A percentile compares a stretch with the other conserved stretches of the same genome.
These are phyloP conservation scores for Zoroaster sp. DNA, from an alignment of 53 echinoderm and acorn worm genomes.

Conservation along the genomic window DNA sequence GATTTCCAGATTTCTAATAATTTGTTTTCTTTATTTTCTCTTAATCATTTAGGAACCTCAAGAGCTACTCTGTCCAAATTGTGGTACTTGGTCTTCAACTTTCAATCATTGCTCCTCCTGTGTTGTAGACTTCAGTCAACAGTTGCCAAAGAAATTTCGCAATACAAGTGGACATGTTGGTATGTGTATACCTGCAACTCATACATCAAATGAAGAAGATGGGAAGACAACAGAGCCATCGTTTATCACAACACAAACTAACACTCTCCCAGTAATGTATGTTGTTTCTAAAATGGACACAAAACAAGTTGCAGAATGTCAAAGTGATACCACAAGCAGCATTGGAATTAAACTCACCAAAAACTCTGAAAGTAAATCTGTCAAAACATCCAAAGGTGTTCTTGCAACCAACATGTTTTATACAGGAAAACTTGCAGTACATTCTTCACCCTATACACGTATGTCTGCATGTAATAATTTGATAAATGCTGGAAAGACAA, in stretches of 20 bases:
- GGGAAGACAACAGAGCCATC: background rate
- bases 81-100: background rate
- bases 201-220: background rate
- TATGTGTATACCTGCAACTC: background rate
- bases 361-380: background rate
- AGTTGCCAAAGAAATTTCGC: background rate
- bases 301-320: background rate
- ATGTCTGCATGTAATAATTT: background rate
- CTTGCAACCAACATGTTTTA: background rate
- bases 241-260: too few species aligned
- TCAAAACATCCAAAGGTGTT: background rate
- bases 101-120: background rate
- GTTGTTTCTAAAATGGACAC: background rate
- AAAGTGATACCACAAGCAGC: background rate
- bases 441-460: background rate
- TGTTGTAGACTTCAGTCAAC: background rate
- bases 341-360: background rate
- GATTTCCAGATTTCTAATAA: too few species aligned
- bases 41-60: background rate
- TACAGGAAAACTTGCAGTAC: background rate
- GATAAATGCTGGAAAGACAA: too few species aligned
- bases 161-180: background rate
- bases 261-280: background rate
- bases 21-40: too few species aligned
- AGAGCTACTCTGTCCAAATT: background rate